Conservation (phyloP, 2,888 invertebrate genomes). For the Pilophorus perplexus region DNA sequence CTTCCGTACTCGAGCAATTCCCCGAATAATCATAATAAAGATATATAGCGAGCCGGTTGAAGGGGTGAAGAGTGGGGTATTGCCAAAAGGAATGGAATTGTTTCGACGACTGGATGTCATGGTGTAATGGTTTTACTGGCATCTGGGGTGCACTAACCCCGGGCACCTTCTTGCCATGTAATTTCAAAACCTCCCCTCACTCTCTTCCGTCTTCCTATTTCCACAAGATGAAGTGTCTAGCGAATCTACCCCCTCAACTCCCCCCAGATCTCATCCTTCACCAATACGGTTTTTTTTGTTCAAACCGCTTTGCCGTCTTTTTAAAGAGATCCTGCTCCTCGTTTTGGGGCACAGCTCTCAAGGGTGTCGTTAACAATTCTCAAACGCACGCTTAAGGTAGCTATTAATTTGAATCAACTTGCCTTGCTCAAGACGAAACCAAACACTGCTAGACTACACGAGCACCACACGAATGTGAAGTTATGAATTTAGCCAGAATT, state of each 20-base stretch:
- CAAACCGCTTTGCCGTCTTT: constrained; percentile 28
- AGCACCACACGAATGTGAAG: too few relatives aligned
- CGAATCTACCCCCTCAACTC: background rate
- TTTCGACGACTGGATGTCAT: constrained; percentile 42
- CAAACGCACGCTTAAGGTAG: constrained; percentile 11
- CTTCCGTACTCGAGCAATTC: constrained; percentile 41
- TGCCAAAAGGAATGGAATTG: constrained; percentile 19
- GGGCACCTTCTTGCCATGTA: constrained; percentile 37
- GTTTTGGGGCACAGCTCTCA: constrained; percentile 18
- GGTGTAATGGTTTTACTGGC: constrained; percentile 46
- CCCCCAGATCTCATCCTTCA: background rate
- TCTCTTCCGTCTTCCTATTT: constrained; percentile 19
- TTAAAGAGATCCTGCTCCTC: constrained; percentile 8
- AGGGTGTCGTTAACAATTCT: constrained; percentile 27
- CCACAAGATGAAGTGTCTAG: constrained; percentile 33
- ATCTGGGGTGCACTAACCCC: constrained; percentile 46
- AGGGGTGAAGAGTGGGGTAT: background rate
- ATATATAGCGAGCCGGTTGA: constrained; percentile 4
- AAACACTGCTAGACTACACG: too few relatives aligned
- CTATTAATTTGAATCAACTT: constrained; percentile 20
- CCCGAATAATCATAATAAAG: constrained; percentile 49
- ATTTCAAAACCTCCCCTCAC: constrained; percentile 25
- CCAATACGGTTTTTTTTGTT: constrained; percentile 22
- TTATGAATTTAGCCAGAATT: too few relatives aligned
- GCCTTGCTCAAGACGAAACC: too few relatives aligned